Percentiles rank a stretch among this genome's conserved stretches.
These are phyloP conservation scores for Stenodema calcarata DNA, from an alignment of 2,888 invertebrate genomes.

Conservation along the genomic window DNA sequence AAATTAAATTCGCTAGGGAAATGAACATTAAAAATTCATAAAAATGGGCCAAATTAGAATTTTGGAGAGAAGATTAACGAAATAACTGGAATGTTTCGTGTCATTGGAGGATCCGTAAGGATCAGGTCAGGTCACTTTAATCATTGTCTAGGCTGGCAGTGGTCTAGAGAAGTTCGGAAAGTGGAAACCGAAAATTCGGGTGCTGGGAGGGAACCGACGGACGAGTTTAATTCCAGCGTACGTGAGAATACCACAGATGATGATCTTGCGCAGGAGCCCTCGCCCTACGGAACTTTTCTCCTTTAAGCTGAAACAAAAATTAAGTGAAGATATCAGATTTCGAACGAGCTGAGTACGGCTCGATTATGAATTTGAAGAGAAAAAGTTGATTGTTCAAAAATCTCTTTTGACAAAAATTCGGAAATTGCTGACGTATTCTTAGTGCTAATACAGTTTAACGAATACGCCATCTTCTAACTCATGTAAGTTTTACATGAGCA, in stretches of 20 bases:
- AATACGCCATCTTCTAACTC: too few species aligned
- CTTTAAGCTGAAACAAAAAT: not conserved
- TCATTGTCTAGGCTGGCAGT: not conserved
- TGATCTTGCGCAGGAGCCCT: not conserved
- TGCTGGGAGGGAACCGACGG: slow-evolving; percentile 31
- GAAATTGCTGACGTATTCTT: too few species aligned
- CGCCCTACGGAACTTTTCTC: not conserved
- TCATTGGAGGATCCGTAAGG: not conserved
- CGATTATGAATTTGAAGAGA: too few species aligned
- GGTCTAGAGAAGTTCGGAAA: not conserved
- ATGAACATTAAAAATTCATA: not conserved
- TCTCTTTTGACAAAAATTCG: too few species aligned
- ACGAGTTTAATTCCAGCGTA: slow-evolving; percentile 26
- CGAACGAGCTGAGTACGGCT: too few species aligned
- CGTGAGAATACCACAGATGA: slow-evolving; percentile 14
- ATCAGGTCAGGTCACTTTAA: not conserved
- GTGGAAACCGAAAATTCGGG: not conserved
- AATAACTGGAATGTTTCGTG: not conserved
- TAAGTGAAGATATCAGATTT: too few species aligned
- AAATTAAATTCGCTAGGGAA: not conserved
- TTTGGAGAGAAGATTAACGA: not conserved
- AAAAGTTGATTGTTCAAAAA: too few species aligned
- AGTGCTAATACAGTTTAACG: too few species aligned
- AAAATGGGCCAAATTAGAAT: not conserved
- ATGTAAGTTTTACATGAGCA: too few species aligned